Evolutionary conservation across 37 sponge, comb jelly and placozoan species (phyloP).

Genomic region (Axinella damicornis): DNA sequence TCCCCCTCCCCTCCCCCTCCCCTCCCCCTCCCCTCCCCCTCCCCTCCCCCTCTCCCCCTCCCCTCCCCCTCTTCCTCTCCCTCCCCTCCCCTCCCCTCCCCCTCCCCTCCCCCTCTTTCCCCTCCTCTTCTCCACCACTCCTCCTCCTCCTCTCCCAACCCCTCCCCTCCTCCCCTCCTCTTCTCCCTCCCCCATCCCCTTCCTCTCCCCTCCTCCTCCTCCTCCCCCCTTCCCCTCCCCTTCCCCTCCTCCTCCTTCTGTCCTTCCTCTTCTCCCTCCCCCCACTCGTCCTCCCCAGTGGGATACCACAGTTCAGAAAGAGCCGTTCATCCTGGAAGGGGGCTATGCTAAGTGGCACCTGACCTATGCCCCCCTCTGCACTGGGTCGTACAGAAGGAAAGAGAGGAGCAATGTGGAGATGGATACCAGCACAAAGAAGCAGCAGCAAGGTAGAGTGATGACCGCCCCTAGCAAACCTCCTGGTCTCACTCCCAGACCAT

Average conservation of each 20-base stretch:
- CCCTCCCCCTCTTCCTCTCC: conserved; percentile 11
- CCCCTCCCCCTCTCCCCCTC: neutral
- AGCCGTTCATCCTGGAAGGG: conserved; percentile 77
- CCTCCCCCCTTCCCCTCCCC: neutral
- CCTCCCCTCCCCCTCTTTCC: too few species aligned
- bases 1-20: too few species aligned
- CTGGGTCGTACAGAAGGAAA: conserved; percentile 35
- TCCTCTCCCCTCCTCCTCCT: neutral
- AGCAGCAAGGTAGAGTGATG: neutral
- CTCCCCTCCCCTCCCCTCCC: too few species aligned
- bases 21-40: conserved; percentile 1
- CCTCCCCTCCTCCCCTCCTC: too few species aligned
- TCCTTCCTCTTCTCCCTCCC: neutral
- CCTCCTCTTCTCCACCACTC: too few species aligned
- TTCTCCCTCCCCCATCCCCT: too few species aligned
- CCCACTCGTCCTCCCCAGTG: conserved; percentile 24
- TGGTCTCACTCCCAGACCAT: too few species aligned
- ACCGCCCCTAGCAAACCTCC: too few species aligned
- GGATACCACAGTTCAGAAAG: conserved; percentile 17
- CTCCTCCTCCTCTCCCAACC: too few species aligned
- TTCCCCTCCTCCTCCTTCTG: neutral
- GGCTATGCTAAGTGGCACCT: conserved; percentile 81
- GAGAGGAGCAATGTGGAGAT: neutral
- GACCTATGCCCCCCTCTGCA: conserved; percentile 65
- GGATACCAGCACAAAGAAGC: neutral